Evolutionary conservation across 2,797 vertebrate species (phyloP), one percentile per base, ranked within the genome.

Genomic region (Schizopygopsis malacanthus): DNA sequence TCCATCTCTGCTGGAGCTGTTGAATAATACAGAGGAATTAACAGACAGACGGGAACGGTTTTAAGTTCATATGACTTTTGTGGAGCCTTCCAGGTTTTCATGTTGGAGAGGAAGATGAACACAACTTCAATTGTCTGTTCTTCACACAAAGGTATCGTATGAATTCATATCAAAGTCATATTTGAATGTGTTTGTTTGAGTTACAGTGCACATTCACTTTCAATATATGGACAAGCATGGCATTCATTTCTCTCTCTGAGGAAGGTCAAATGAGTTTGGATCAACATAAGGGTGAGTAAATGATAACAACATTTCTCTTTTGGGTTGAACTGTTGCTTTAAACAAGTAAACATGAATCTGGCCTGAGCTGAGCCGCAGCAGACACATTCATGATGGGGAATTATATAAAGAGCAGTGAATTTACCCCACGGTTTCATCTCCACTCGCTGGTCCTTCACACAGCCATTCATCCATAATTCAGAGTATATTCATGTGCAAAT

Each of bases 401-500:
- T 67, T 67, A 61, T 61, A 73, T 33, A 82, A 73, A 61, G 81
- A 59, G 15, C 16, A 8, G 50, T 41, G 37, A 59, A 59, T 89
- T 84, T 86, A 73, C 80, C 67, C 79, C 78, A 79, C 56, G 59
- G 61, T 89, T 86, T 86, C 63, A 70, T 88, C 82, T 47, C 25
- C 88, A 89, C 87, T 75, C 87, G 15, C 65, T 63, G 56, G 86
- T 61, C 89, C 84, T 77, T 89, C 88, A 88, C 87, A 85, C 81
- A 69, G 91, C 90, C 89, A 83, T 86, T 89, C 84, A 88, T 89
- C 87, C 73, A 86, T 89, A 86, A 89, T 90, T 89, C 83, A 81
- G 41, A 79, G 79, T 84, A 87, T 90, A 87, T 91, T 92, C 87
- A 87, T 92, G 89, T 92, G 90, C 90, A 92, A 93, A 94, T 93